A percentile compares a stretch with the other conserved stretches of the same genome.
Conservation (phyloP, 2,888 invertebrate genomes). For the Liopterus haemorrhoidalis region DNA sequence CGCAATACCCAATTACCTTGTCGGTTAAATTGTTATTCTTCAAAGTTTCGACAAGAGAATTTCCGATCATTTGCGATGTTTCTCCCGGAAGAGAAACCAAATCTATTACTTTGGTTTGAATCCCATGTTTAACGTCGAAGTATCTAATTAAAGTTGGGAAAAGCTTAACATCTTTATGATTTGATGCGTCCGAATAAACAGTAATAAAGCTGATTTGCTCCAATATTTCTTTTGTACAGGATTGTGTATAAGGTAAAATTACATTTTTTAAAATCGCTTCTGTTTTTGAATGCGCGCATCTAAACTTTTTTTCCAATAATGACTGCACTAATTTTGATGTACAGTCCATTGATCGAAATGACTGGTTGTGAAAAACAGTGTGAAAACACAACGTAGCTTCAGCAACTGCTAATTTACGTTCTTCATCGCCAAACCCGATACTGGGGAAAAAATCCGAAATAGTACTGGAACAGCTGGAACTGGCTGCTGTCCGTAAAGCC, state of each 20-base stretch:
- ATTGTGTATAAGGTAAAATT: background rate
- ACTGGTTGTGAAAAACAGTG: background rate
- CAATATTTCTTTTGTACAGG: no score
- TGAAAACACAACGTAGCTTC: no score
- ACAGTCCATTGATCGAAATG: constrained; percentile 4
- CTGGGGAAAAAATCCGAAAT: no score
- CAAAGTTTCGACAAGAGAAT: constrained; percentile 11
- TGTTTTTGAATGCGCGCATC: constrained; percentile 3
- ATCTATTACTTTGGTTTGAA: constrained; percentile 20
- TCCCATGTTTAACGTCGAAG: constrained; percentile 8
- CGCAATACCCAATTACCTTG: constrained; percentile 15
- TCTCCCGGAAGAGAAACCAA: constrained; percentile 9
- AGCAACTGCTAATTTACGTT: no score
- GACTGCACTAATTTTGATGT: background rate
- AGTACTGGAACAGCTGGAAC: no score
- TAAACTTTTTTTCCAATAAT: constrained; percentile 1
- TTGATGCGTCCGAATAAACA: constrained; percentile 10
- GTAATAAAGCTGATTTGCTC: no score
- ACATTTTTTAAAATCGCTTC: constrained; percentile 9
- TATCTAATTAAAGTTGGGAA: constrained; percentile 15
- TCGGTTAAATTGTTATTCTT: constrained; percentile 9
- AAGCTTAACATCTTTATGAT: constrained; percentile 18
- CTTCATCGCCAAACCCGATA: no score
- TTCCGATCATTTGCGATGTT: constrained; percentile 18
- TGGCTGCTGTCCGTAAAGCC: no score